phyloP scores from a whole-genome alignment of 37 sponge, comb jelly and placozoan genomes.

The Corticium candelabrum region DNA sequence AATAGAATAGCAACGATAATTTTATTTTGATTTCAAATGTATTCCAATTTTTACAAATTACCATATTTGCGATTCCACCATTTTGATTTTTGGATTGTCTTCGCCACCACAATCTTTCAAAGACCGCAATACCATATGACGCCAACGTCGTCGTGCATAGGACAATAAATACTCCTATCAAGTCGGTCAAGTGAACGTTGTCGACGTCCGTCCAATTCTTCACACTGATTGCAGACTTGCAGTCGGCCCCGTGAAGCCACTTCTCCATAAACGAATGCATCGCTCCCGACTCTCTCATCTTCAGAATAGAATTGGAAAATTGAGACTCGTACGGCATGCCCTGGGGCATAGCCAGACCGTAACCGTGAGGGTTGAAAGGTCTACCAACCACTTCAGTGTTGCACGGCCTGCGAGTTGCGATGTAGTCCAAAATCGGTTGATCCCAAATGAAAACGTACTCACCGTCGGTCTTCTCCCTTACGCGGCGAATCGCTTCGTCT shows the following conservation, averaged over 20 bases:
- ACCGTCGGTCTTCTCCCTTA: background rate
- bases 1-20: too few species aligned
- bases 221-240: background rate
- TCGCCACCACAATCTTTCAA: background rate
- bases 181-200: background rate
- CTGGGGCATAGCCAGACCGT: background rate
- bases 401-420: background rate
- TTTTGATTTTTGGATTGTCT: too few species aligned
- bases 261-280: background rate
- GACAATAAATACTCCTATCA: background rate
- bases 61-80: too few species aligned
- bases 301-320: background rate
- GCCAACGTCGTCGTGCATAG: background rate
- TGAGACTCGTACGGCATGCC: background rate
- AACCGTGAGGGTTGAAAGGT: background rate
- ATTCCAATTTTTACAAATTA: too few species aligned
- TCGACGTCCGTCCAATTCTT: background rate
- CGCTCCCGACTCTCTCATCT: background rate
- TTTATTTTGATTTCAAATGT: too few species aligned
- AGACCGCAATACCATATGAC: background rate
- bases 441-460: slow-evolving; percentile 6
- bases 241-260: background rate
- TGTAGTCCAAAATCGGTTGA: background rate
- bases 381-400: background rate
- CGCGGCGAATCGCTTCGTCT: background rate